These are phyloP conservation scores for Xiphias gladius DNA, from an alignment of 2,113 vertebrate genomes.

Conservation along the genomic window DNA sequence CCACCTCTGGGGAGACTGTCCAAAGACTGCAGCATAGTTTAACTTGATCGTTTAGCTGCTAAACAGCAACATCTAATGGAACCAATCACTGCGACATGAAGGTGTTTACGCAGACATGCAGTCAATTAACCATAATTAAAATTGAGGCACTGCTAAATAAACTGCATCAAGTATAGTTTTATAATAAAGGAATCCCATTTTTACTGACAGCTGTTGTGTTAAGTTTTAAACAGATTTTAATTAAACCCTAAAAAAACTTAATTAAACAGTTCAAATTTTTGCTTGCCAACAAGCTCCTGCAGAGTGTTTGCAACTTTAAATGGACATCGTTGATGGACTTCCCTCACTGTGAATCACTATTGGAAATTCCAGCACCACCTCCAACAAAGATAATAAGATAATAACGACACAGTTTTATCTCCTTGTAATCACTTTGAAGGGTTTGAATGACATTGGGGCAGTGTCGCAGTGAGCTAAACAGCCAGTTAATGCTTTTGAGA, in stretches of 20 bases:
- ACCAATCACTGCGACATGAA: slow-evolving; percentile 22
- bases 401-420: slow-evolving; percentile 60
- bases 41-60: slow-evolving; percentile 9
- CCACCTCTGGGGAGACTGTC: slow-evolving; percentile 7
- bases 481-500: slow-evolving; percentile 74
- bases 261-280: slow-evolving; percentile 14
- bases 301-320: slow-evolving; percentile 26
- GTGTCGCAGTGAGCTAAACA: slow-evolving; percentile 61
- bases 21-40: slow-evolving; percentile 30
- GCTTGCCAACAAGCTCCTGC: slow-evolving; percentile 6
- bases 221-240: slow-evolving; percentile 60
- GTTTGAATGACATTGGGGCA: slow-evolving; percentile 70
- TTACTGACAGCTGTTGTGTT: slow-evolving; percentile 44
- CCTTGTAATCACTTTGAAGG: slow-evolving; percentile 70
- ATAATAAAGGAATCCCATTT: slow-evolving; percentile 50
- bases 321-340: slow-evolving; percentile 27
- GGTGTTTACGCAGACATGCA: slow-evolving; percentile 44
- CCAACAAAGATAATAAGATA: slow-evolving; percentile 55
- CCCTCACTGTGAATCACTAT: background rate
- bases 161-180: slow-evolving; percentile 46
- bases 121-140: slow-evolving; percentile 65
- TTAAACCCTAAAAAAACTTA: slow-evolving; percentile 41
- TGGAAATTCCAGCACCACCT: slow-evolving; percentile 30
- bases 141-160: slow-evolving; percentile 32
- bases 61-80: slow-evolving; percentile 33